A percentile compares a stretch with the other conserved stretches of the same genome.
These are phyloP conservation scores for Drosophila pandora DNA, from an alignment of 1,140 invertebrate species.

Conservation along the genomic window DNA sequence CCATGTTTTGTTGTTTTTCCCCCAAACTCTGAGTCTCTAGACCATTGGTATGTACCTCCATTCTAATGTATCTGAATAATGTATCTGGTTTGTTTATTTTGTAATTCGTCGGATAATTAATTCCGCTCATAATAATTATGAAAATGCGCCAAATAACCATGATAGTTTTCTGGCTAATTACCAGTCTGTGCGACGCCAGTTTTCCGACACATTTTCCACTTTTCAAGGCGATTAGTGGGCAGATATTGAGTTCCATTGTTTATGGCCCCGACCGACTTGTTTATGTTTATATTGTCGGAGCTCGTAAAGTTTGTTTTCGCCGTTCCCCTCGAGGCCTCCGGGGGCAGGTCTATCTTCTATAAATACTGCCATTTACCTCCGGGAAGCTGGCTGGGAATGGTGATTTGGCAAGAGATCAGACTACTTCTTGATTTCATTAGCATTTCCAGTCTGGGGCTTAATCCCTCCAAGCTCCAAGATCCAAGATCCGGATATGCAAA, in stretches of 20 bases:
- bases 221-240: not conserved
- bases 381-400: conserved; percentile 1
- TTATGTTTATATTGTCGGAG: conserved; percentile 31
- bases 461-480: not conserved
- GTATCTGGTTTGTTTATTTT: not conserved
- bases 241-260: conserved; percentile 19
- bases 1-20: not conserved
- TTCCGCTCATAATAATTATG: no score
- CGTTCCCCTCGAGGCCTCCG: conserved; percentile 6
- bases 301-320: conserved; percentile 19
- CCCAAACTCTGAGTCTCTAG: not conserved
- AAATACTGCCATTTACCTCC: conserved; percentile 5
- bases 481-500: conserved; percentile 30
- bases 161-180: no score
- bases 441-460: conserved; percentile 1
- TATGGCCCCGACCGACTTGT: conserved; percentile 20
- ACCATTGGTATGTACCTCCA: not conserved
- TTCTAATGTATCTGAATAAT: no score
- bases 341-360: conserved; percentile 2
- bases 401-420: conserved; percentile 4
- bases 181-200: no score
- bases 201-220: not conserved
- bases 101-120: no score
- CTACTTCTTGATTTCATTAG: conserved; percentile 9
- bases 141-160: no score